These are phyloP conservation scores for Macropodus opercularis DNA, from an alignment of 2,797 vertebrate species.

Conservation along the genomic window DNA sequence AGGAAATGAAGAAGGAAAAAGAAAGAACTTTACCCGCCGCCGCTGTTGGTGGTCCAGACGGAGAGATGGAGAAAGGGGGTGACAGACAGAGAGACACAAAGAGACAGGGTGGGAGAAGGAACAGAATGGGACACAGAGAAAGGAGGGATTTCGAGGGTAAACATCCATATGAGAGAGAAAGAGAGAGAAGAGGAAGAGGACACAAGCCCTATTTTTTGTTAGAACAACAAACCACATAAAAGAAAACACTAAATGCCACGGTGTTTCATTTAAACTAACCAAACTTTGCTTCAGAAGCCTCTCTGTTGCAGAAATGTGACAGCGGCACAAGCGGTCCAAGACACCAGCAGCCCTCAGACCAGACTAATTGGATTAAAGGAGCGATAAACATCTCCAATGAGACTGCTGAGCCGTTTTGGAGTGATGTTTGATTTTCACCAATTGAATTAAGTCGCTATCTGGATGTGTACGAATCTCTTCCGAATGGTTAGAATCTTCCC, in stretches of 20 bases:
- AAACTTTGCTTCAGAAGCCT: constrained; percentile 1
- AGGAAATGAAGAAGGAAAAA: constrained; percentile 60
- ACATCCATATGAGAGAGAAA: constrained; percentile 77
- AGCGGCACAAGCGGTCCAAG: constrained; percentile 44
- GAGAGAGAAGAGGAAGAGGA: constrained; percentile 56
- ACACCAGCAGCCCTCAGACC: constrained; percentile 61
- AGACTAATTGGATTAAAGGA: constrained; percentile 76
- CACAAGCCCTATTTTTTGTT: constrained; percentile 65
- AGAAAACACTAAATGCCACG: not conserved
- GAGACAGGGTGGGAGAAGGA: constrained; percentile 69
- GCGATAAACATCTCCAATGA: constrained; percentile 78
- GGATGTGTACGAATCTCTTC: constrained; percentile 58
- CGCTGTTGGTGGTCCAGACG: constrained; percentile 83
- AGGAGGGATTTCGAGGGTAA: constrained; percentile 63
- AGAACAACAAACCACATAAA: constrained; percentile 42
- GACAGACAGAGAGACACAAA: constrained; percentile 68
- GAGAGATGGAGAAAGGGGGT: constrained; percentile 80
- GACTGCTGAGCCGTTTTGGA: constrained; percentile 70
- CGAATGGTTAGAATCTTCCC: constrained; percentile 54
- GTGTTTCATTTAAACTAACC: not conserved
- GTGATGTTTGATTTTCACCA: constrained; percentile 67
- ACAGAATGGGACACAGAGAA: constrained; percentile 64
- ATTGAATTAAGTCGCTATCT: constrained; percentile 77
- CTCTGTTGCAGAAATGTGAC: constrained; percentile 45
- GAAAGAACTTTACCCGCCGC: constrained; percentile 86